phyloP scores from a whole-genome alignment of 2,888 invertebrate species.

The Watsonalla cultraria region DNA sequence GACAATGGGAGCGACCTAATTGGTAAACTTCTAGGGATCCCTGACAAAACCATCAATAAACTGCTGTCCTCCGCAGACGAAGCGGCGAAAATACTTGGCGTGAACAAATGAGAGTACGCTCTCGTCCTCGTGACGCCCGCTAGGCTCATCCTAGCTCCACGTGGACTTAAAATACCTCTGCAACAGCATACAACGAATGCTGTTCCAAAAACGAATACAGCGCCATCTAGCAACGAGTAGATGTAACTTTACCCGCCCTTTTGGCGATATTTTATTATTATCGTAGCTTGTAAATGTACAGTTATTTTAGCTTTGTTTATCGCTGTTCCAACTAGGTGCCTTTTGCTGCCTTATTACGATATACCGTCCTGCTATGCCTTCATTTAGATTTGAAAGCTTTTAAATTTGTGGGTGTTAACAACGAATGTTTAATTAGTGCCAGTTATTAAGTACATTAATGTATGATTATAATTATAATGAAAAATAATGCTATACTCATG shows the following conservation, averaged over 20 bases:
- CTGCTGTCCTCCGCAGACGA: slow-evolving; percentile 89
- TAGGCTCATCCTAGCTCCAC: slow-evolving; percentile 67
- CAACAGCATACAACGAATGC: slow-evolving; percentile 32
- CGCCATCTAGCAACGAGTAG: slow-evolving; percentile 56
- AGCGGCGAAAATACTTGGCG: slow-evolving; percentile 92
- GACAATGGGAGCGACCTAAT: slow-evolving; percentile 87
- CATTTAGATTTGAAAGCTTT: slow-evolving; percentile 31
- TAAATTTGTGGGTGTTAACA: slow-evolving; percentile 55
- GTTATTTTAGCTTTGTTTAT: slow-evolving; percentile 10
- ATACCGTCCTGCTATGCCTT: slow-evolving; percentile 71
- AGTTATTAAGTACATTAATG: slow-evolving; percentile 57
- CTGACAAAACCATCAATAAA: slow-evolving; percentile 91
- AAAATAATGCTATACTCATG: slow-evolving; percentile 17
- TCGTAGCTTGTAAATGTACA: slow-evolving; percentile 16
- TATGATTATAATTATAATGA: slow-evolving; percentile 27
- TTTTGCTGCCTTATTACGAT: slow-evolving; percentile 63
- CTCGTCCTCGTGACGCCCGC: slow-evolving; percentile 73
- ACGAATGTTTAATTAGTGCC: slow-evolving; percentile 65
- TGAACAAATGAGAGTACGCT: slow-evolving; percentile 83
- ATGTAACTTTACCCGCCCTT: slow-evolving; percentile 11
- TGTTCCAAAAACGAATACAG: slow-evolving; percentile 37
- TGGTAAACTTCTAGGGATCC: slow-evolving; percentile 92
- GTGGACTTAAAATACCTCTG: slow-evolving; percentile 59
- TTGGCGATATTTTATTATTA: slow-evolving; percentile 19
- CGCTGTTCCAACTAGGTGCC: slow-evolving; percentile 41